A percentile compares a stretch with the other conserved stretches of the same genome.
Evolutionary conservation across 2,797 vertebrate species (phyloP).

Genomic region (Serranus cabrilla): DNA sequence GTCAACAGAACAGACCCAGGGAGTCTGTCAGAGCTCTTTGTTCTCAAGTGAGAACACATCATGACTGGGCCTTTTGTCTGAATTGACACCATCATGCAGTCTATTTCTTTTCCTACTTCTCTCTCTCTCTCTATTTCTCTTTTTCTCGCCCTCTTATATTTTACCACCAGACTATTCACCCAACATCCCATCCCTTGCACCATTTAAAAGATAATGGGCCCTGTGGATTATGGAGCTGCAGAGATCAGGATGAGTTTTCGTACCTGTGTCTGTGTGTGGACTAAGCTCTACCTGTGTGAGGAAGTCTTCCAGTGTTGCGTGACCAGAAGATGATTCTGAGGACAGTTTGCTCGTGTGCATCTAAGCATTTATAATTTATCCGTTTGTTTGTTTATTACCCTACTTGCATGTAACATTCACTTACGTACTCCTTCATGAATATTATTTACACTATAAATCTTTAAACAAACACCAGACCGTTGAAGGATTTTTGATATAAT

Average conservation of each 20-base stretch:
- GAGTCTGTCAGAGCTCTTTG: constrained; percentile 79
- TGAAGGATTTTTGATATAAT: no score
- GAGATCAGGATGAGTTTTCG: constrained; percentile 34
- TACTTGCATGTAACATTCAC: constrained; percentile 9
- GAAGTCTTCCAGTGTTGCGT: constrained; percentile 4
- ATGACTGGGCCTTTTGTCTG: constrained; percentile 77
- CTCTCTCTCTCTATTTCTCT: constrained; percentile 30
- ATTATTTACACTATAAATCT: constrained; percentile 1
- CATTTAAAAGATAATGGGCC: constrained; percentile 70
- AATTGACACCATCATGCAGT: constrained; percentile 70
- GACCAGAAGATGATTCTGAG: constrained; percentile 22
- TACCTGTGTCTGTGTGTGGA: constrained; percentile 16
- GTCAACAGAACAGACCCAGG: constrained; percentile 67
- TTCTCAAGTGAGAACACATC: constrained; percentile 71
- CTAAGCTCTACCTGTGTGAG: constrained; percentile 16
- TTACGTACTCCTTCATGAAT: background rate
- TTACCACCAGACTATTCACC: constrained; percentile 55
- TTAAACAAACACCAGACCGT: no score
- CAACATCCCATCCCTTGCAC: constrained; percentile 48
- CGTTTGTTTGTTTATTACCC: constrained; percentile 19
- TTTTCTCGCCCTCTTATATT: constrained; percentile 29
- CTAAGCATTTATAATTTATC: constrained; percentile 20
- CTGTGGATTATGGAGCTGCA: constrained; percentile 50
- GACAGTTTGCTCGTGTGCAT: background rate
- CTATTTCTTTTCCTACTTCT: constrained; percentile 44